Base-by-base conservation (phyloP, 2,888 invertebrate genomes). In the Encarsia formosa region DNA sequence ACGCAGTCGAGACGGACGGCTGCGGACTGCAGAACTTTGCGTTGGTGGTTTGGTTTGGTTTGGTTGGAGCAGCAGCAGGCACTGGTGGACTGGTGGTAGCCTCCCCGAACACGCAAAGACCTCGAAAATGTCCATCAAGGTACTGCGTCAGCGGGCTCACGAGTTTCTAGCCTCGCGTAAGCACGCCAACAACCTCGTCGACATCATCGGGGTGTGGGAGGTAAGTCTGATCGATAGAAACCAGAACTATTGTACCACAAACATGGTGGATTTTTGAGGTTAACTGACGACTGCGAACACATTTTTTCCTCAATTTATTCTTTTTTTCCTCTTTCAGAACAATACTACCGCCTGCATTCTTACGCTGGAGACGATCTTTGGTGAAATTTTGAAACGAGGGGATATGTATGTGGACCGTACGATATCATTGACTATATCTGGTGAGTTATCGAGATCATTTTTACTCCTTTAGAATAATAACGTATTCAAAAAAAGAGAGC, bases 351-450 rank as follows among this genome's bases (percentile, higher is more conserved):
- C 85, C 48, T 79, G 83, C 58, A 75, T 88, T 61, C 78, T 86
- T 42, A 83, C 86, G 18, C 69, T 87, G 57, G 88, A 88, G 74
- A 79, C 84, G 39, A 81, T 89, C 66, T 89, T 88, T 67, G 78
- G 79, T 19, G 84, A 83, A 65, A 70, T 88, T 47, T 68, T 88
- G 16, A 84, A 81, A 67, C 79, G 86, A 54, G 79, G 81, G 31
- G 83, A 84, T 61, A 80, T 88, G 78, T 77, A 79, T 53, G 76
- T 83, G 55, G 80, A 82, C 68, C 63, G 61, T 39, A 67, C 68
- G 8, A 71, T 73, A 61, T 54, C 67, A 2, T 62, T 71, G 3
- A 65, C 68, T 3, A 67, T 70, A 54, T 65, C 68, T 39, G 72
- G 72, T 72, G 56, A 59, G 60, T 49, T 31, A 4, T 13, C 4